Base-by-base conservation (phyloP, 2,797 vertebrate species). In the Falco concolor region DNA sequence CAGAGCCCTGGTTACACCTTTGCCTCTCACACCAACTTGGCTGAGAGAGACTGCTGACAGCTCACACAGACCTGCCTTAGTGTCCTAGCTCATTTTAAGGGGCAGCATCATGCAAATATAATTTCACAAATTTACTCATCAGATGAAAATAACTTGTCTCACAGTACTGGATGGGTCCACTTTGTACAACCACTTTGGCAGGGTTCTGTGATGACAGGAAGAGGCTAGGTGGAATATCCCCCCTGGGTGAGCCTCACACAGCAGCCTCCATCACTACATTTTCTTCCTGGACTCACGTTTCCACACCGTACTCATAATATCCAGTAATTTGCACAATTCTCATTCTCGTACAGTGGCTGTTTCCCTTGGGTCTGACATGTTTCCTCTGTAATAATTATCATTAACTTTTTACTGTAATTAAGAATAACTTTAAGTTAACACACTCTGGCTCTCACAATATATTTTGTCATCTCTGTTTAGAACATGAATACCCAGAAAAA, bases 341-440 rank as follows among this genome's bases (percentile, higher is more conserved):
- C 50, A 3, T 45, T 36, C 40, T 11, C 36, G 18, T 6, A 34
- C 34, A 25, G 13, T 0, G 3, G 59, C 60, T 90, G 87, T 28
- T 85, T 88, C 70, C 84, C 76, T 8, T 34, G 80, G 28, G n/a
- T 16, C 76, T 74, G 87, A 88, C 84, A 88, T 25, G 22, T 60
- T 36, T 88, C 70, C 80, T 67, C 84, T 24, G 15, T 81, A 73
- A 84, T 60, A 68, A 93, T 77, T 44, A 87, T 83, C 70, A 84
- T 81, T 81, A 84, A 32, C 65, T 76, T 64, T 38, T 69, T 30
- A 68, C 72, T 77, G 76, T 85, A 91, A 88, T 95, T 85, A 93
- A 54, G 75, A 69, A 18, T 30, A 81, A 68, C 69, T 27, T 25
- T 3, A 42, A 28, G 70, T 34, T 59, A 59, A 64, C 61, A 34